A percentile compares a stretch with the other conserved stretches of the same genome.
phyloP scores from a whole-genome alignment of 2,888 invertebrate genomes.

The Torymus texanus region DNA sequence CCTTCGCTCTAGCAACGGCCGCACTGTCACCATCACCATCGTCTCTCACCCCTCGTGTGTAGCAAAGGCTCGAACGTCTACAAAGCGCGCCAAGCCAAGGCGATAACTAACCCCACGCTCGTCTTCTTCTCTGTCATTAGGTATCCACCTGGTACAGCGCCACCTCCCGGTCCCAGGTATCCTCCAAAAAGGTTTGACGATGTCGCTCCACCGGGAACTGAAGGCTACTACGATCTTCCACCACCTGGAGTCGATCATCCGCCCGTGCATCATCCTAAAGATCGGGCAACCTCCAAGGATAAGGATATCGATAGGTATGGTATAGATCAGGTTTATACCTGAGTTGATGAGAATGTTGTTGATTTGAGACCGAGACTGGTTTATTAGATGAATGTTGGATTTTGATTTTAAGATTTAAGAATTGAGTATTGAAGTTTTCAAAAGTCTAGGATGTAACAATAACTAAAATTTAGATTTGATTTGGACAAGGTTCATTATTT shows the following conservation, averaged over 20 bases:
- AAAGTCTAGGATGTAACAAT: too few relatives aligned
- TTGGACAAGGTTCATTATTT: too few relatives aligned
- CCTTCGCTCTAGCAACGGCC: too few relatives aligned
- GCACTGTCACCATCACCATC: too few relatives aligned
- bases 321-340: neutral
- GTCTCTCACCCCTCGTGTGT: neutral
- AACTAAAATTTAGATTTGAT: too few relatives aligned
- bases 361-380: too few relatives aligned
- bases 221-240: conserved; percentile 73
- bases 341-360: too few relatives aligned
- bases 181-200: conserved; percentile 71
- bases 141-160: conserved; percentile 67
- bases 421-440: too few relatives aligned
- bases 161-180: conserved; percentile 57
- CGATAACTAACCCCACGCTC: conserved; percentile 5
- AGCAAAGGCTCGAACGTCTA: neutral
- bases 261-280: conserved; percentile 39
- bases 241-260: conserved; percentile 72
- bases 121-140: conserved; percentile 66
- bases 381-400: too few relatives aligned
- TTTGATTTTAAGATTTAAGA: too few relatives aligned
- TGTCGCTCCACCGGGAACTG: conserved; percentile 76
- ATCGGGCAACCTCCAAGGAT: conserved; percentile 64
- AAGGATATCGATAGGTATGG: conserved; percentile 61
- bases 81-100: neutral